Base-by-base conservation (phyloP, 64 coral and sea anemone genomes). In the Pocillopora verrucosa region DNA sequence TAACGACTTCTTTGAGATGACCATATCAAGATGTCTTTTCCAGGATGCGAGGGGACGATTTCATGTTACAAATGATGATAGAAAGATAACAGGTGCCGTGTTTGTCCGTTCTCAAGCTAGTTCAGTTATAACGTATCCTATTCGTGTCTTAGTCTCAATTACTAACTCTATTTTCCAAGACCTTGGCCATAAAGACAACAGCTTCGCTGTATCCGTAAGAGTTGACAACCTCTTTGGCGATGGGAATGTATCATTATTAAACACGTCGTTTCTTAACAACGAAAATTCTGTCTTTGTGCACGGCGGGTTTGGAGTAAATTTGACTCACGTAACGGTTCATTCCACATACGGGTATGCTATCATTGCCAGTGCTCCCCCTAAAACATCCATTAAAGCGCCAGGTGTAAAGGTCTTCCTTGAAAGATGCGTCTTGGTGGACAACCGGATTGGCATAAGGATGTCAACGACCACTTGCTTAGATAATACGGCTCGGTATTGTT, bases 381-480 rank as follows among this genome's bases (percentile, higher is more conserved):
- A 79, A 11, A 2, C 13, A 26, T 12, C 0, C 6, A 17, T 22
- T 0, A 79, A 12, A 5, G 19, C 13, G 12, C 2, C 56, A 22
- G 51, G 16, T 59, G 14, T 79, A 25, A 79, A 26, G 20, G 56
- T 79, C 7, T 59, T 30, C 11, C 20, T 79, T 4, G 17, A 77
- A 19, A 3, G 10, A 0, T 77, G 75, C 11, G 0, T 77, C 20
- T 4, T 77, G 5, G 17, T 1, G 20, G 59, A 79, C 76, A 79
- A 79, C 24, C 58, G 56, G 56, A 3, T 59, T 79, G 76, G 76
- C 1, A 79, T 79, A 59, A n/a, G 76, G 25, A 79, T 79, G 76
- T 1, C 76, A 26, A 79, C 56, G 1, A 22, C 56, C 1, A 16
- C 45, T 60, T 79, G 56, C 13, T 56, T 79, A 14, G 51, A 10